Conservation (phyloP, 2,113 vertebrate species). For the Sylvia atricapilla region DNA sequence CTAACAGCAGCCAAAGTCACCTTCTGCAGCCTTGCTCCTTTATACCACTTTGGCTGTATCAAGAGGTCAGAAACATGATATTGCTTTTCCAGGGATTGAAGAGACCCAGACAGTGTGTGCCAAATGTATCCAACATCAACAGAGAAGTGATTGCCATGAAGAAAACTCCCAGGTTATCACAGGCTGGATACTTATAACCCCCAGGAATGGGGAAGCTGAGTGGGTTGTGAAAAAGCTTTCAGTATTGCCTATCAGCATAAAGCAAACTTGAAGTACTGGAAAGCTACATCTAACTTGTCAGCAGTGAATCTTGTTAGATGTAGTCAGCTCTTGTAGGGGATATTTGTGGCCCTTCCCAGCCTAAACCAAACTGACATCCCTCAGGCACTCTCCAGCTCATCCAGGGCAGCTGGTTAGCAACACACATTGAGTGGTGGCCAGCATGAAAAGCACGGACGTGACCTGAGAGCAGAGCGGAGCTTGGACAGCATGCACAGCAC, state of each 20-base stretch:
- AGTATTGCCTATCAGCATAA: background rate
- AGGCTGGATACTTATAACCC: background rate
- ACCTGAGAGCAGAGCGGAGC: background rate
- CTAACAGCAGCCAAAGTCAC: background rate
- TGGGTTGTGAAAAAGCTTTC: background rate
- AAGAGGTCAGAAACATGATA: background rate
- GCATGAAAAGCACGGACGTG: accelerated
- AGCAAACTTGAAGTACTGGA: background rate
- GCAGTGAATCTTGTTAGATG: background rate
- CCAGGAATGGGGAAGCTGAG: background rate
- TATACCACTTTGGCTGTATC: background rate
- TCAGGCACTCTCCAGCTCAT: background rate
- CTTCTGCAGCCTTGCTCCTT: background rate
- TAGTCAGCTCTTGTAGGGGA: background rate
- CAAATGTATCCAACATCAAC: background rate
- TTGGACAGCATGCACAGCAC: background rate
- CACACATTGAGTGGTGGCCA: accelerated
- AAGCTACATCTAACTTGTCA: background rate
- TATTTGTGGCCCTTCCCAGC: background rate
- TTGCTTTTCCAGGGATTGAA: background rate
- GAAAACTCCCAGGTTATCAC: background rate
- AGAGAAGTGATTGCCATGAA: background rate
- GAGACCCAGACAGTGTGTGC: accelerated
- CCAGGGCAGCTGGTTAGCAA: background rate
- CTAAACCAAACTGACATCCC: background rate